These are phyloP conservation scores for Piezodorus guildinii DNA, from an alignment of 1,140 invertebrate species.

Conservation along the genomic window DNA sequence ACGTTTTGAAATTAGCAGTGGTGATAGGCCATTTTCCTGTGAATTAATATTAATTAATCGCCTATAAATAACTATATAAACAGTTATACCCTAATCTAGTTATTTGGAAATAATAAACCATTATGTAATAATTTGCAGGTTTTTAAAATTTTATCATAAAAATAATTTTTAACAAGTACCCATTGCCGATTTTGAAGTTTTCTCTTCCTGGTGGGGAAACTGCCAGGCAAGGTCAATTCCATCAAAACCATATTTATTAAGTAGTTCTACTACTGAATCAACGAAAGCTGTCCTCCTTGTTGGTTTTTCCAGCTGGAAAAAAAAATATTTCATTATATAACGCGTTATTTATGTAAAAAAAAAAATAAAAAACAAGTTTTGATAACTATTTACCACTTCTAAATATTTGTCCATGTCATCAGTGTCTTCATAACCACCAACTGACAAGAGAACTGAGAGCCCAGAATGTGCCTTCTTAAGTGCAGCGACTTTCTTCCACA, in stretches of 20 bases:
- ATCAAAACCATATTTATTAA: conserved; percentile 69
- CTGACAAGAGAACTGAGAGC: conserved; percentile 61
- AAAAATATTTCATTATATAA: too few species aligned
- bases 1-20: too few species aligned
- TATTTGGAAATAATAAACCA: too few species aligned
- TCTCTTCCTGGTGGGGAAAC: conserved; percentile 62
- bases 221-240: conserved; percentile 77
- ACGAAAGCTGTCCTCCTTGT: conserved; percentile 60
- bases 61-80: too few species aligned
- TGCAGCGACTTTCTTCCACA: conserved; percentile 54
- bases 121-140: too few species aligned
- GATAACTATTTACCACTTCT: conserved; percentile 39
- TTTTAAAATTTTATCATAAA: not conserved
- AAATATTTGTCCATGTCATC: conserved; percentile 53
- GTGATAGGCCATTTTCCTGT: too few species aligned
- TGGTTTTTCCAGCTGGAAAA: conserved; percentile 49
- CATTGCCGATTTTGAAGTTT: conserved; percentile 55
- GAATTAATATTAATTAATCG: too few species aligned
- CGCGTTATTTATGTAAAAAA: too few species aligned
- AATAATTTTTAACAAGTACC: conserved; percentile 32
- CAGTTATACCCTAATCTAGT: too few species aligned
- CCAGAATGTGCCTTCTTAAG: conserved; percentile 58
- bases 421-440: conserved; percentile 56
- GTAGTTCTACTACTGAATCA: conserved; percentile 52
- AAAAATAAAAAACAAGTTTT: too few species aligned